A percentile compares a stretch with the other conserved stretches of the same genome.
These are phyloP conservation scores for Panulirus ornatus DNA, from an alignment of 1,140 invertebrate genomes.

Conservation along the genomic window DNA sequence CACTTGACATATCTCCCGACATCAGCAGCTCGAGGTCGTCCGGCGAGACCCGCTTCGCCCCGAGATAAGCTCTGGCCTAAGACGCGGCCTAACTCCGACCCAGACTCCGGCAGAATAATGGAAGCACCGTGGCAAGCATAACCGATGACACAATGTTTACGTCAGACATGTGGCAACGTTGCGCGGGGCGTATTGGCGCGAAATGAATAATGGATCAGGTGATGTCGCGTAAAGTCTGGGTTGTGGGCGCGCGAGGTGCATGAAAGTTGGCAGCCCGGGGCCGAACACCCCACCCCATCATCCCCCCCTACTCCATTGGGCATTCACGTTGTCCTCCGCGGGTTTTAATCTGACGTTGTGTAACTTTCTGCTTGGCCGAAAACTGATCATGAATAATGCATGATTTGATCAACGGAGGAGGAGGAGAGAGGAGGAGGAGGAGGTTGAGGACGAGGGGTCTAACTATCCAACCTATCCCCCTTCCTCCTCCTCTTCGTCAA, in stretches of 20 bases:
- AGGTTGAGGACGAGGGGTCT: too few species aligned
- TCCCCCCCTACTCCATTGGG: conserved; percentile 6
- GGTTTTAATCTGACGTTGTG: conserved; percentile 56
- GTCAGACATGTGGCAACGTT: conserved; percentile 63
- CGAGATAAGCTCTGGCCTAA: too few species aligned
- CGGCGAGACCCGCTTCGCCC: neutral
- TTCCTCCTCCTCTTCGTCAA: neutral
- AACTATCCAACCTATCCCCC: too few species aligned
- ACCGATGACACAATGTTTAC: conserved; percentile 53
- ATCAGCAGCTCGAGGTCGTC: neutral
- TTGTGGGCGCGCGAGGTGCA: conserved; percentile 43
- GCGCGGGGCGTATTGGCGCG: conserved; percentile 61
- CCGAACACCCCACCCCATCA: too few species aligned
- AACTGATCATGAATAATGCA: conserved; percentile 27
- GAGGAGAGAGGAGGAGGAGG: too few species aligned
- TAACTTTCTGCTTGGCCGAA: conserved; percentile 38
- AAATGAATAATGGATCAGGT: conserved; percentile 69
- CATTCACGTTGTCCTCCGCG: conserved; percentile 11
- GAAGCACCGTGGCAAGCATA: conserved; percentile 21
- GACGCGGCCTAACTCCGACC: neutral
- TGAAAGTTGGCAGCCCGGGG: conserved; percentile 16
- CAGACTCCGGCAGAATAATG: neutral
- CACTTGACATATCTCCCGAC: conserved; percentile 28
- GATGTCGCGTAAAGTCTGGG: conserved; percentile 61
- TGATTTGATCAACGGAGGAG: too few species aligned